Percentiles rank a stretch among this genome's conserved stretches.
Evolutionary conservation across 2,888 invertebrate genomes (phyloP).

Genomic region (Ceraclea dissimilis): DNA sequence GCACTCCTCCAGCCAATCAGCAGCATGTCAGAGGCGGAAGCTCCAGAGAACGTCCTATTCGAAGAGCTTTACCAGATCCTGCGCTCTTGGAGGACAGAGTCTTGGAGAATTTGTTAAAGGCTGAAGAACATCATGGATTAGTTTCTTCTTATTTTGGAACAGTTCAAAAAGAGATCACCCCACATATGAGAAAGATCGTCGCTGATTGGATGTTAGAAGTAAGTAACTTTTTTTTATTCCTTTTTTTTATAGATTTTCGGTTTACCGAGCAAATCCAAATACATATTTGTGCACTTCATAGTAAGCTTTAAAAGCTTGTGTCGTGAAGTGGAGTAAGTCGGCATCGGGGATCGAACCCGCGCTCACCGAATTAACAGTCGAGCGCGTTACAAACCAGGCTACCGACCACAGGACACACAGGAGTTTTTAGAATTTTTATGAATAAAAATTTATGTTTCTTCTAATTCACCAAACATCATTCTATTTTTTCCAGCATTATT

Average conservation of each 20-base stretch:
- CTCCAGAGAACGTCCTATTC: constrained; percentile 28
- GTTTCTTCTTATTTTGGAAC: constrained; percentile 71
- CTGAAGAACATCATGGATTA: constrained; percentile 77
- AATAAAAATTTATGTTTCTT: too few species aligned
- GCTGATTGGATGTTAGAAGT: constrained; percentile 98
- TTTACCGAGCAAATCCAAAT: too few species aligned
- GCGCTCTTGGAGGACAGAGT: constrained; percentile 72
- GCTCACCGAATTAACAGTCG: too few species aligned
- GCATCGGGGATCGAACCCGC: too few species aligned
- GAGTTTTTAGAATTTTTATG: too few species aligned
- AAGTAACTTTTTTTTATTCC: constrained; percentile 32
- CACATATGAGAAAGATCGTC: constrained; percentile 85
- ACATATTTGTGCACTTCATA: too few species aligned
- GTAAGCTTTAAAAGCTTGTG: too few species aligned
- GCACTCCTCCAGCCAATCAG: constrained; percentile 19
- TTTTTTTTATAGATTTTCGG: not conserved
- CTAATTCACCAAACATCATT: too few species aligned
- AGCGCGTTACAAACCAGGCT: too few species aligned
- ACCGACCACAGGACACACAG: too few species aligned
- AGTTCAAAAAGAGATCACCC: constrained; percentile 83
- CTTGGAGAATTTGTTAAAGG: constrained; percentile 72
- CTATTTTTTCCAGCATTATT: too few species aligned
- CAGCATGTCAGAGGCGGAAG: not conserved
- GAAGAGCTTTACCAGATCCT: constrained; percentile 59
- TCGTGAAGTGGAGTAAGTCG: too few species aligned